Evolutionary conservation across 2,888 invertebrate species (phyloP), one percentile per base, ranked within the genome.

Genomic region (Cyclophora punctaria): DNA sequence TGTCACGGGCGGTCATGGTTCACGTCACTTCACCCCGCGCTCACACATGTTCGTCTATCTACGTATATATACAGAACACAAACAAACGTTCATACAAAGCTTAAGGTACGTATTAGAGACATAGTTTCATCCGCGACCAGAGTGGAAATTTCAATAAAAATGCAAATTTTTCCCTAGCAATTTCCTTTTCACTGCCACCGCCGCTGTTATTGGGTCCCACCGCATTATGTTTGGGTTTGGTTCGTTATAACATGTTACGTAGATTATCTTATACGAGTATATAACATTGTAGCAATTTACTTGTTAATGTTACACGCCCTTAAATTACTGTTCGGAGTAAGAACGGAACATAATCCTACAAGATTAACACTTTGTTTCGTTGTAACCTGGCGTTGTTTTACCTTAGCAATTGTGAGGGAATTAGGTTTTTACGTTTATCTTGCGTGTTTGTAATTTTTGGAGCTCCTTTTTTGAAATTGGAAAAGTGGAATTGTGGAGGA

Each of bases 101-200:
- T 82, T 75, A 77, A 79, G 76, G 74, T 83, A 78, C 71, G 73
- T 81, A 80, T 78, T 80, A 81, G 73, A 80, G 73, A 79, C 75
- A 78, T 80, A 83, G 81, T 84, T 83, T 81, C 78, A 80, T 81
- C 77, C 77, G 69, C 74, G 76, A 71, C 75, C 78, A 78, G 80
- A 84, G 80, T 83, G 78, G 82, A 84, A 85, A 84, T 77, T 86
- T 83, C 85, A 83, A 87, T 87, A 87, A 86, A 88, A 82, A 88
- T 87, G 87, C 79, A 81, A 88, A 87, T 86, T 83, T 77, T 76
- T 73, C 70, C 71, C 67, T 54, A 74, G 77, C 82, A 83, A 85
- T 85, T 84, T 86, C 78, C 80, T 79, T 78, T 71, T 74, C 73
- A 74, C 73, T 75, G 73, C 77, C 72, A 73, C 67, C 62, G 68